A percentile compares a stretch with the other conserved stretches of the same genome.
Conservation (phyloP, 2,797 vertebrate species). For the Halcyon badia region DNA sequence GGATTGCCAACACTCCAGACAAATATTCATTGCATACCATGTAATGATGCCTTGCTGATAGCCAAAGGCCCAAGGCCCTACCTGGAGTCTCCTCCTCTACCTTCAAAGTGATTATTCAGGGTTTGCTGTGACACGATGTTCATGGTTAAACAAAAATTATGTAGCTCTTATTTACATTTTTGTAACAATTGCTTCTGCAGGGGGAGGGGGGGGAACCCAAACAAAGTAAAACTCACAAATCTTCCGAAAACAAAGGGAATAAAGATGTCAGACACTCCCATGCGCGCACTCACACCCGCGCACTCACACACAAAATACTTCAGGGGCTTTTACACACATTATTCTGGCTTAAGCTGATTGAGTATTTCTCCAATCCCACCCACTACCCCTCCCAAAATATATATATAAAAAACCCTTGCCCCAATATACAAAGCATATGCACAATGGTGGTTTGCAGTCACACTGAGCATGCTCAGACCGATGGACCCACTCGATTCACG, state of each 20-base stretch:
- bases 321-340: constrained; percentile 75
- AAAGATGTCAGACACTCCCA: constrained; percentile 72
- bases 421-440: constrained; percentile 81
- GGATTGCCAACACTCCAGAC: constrained; percentile 63
- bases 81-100: constrained; percentile 54
- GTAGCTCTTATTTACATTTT: constrained; percentile 83
- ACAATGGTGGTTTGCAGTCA: constrained; percentile 73
- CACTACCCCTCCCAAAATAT: constrained; percentile 65
- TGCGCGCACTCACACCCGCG: constrained; percentile 65
- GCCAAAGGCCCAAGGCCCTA: background rate
- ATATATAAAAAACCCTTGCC: constrained; percentile 78
- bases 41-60: background rate
- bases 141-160: constrained; percentile 73
- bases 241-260: constrained; percentile 73
- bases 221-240: constrained; percentile 54
- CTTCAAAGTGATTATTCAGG: constrained; percentile 52
- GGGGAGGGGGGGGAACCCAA: too few relatives aligned
- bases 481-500: constrained; percentile 61
- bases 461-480: constrained; percentile 73
- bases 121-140: constrained; percentile 74
- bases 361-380: constrained; percentile 74
- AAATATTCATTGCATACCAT: constrained; percentile 64
- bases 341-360: constrained; percentile 74
- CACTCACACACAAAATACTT: constrained; percentile 69
- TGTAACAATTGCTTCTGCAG: constrained; percentile 80